Percentiles rank a stretch among this genome's conserved stretches.
Evolutionary conservation across 2,113 vertebrate genomes (phyloP).

Genomic region (Monopterus albus): DNA sequence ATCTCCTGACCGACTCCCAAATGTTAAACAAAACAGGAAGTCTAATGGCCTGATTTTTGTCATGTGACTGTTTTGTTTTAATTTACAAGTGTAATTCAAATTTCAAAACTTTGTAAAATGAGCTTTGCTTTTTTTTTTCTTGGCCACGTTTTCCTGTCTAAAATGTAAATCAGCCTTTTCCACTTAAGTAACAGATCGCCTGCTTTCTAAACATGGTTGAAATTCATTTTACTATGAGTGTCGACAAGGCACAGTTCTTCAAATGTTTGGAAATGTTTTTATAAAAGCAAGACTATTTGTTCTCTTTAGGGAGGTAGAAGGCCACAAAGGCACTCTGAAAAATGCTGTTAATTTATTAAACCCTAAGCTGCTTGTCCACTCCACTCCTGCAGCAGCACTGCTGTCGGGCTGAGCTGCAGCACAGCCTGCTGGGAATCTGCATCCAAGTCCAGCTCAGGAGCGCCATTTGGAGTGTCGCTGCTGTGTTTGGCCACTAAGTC

Average conservation of each 20-base stretch:
- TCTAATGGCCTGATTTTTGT: neutral
- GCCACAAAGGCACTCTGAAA: slow-evolving; percentile 70
- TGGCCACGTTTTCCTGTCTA: neutral
- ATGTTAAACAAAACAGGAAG: slow-evolving; percentile 2
- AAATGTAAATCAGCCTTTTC: slow-evolving; percentile 2
- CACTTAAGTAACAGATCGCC: neutral
- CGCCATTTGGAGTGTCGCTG: slow-evolving; percentile 78
- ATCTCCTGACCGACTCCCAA: neutral
- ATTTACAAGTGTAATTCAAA: too few relatives aligned
- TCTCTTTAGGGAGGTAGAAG: slow-evolving; percentile 76
- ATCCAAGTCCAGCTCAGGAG: slow-evolving; percentile 59
- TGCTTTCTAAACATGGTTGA: neutral
- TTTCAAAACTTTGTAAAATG: neutral
- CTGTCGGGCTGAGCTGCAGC: slow-evolving; percentile 88
- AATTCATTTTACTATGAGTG: slow-evolving; percentile 17
- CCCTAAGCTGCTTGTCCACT: slow-evolving; percentile 79
- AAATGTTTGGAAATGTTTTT: slow-evolving; percentile 10
- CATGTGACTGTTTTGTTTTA: neutral
- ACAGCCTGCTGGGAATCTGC: slow-evolving; percentile 19
- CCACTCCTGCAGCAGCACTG: too few relatives aligned
- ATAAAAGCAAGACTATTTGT: slow-evolving; percentile 56
- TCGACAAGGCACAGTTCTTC: slow-evolving; percentile 70
- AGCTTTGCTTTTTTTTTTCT: slow-evolving; percentile 3
- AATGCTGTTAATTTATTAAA: slow-evolving; percentile 32
- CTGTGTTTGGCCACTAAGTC: slow-evolving; percentile 95